Percentiles rank a stretch among this genome's conserved stretches.
Conservation (phyloP, 2,113 vertebrate genomes). For the Xiphophorus couchianus region DNA sequence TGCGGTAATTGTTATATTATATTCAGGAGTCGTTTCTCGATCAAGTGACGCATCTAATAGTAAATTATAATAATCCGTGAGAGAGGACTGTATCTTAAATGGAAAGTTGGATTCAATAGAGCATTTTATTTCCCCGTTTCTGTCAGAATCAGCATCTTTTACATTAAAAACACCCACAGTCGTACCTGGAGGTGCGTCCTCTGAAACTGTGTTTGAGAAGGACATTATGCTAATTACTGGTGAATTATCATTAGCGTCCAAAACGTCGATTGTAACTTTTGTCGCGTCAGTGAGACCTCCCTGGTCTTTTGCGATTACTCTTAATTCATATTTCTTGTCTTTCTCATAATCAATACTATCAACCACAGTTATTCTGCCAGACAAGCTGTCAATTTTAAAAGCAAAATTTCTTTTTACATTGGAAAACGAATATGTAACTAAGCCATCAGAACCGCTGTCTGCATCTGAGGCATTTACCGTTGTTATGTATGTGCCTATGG, state of each 20-base stretch:
- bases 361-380: conserved; percentile 58
- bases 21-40: conserved; percentile 48
- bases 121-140: conserved; percentile 55
- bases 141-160: conserved; percentile 65
- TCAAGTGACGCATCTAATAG: conserved; percentile 53
- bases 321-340: conserved; percentile 62
- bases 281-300: conserved; percentile 55
- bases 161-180: conserved; percentile 69
- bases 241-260: conserved; percentile 69
- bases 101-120: conserved; percentile 40
- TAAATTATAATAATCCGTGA: conserved; percentile 66
- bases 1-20: conserved; percentile 61
- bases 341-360: conserved; percentile 69
- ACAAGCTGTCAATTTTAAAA: conserved; percentile 53
- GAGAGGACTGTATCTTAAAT: conserved; percentile 62
- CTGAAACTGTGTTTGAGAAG: conserved; percentile 49
- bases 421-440: background rate
- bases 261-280: conserved; percentile 66
- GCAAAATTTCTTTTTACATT: too few relatives aligned
- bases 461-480: conserved; percentile 58
- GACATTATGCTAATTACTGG: conserved; percentile 69
- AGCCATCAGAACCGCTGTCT: conserved; percentile 49
- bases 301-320: conserved; percentile 62
- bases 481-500: conserved; percentile 8
- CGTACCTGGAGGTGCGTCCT: conserved; percentile 53